Evolutionary conservation across 2,797 vertebrate species (phyloP), one percentile per base, ranked within the genome.

Genomic region (Threskiornis aethiopicus): DNA sequence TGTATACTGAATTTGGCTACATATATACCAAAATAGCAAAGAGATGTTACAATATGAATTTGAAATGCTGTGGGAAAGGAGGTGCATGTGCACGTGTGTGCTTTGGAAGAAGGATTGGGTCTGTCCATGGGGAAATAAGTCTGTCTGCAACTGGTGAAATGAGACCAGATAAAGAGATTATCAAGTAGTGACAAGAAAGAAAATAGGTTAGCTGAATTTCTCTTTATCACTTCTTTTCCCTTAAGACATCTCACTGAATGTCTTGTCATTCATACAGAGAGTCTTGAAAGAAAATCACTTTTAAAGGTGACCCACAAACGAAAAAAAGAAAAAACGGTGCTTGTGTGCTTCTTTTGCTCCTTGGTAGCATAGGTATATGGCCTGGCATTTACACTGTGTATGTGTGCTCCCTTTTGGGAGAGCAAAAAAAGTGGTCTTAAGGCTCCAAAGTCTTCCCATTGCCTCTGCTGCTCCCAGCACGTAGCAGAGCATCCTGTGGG

Each of bases 61-160:
- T 69, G 55, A 70, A 87, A 49, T 1, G 2, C 39, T 49, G 28
- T 18, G 21, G 51, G 62, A 55, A 66, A 64, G 71, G 59, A 71
- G 78, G 15, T 25, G 3, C 13, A 5, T 15, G 42, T 37, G 72
- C 31, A 64, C 0, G 0, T 31, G 54, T 47, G 72, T 6, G 2
- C 47, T 65, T 41, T 58, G 81, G 67, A 55, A 61, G 58, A 64
- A 65, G 71, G 37, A 77, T 24, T 69, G 52, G 35, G 13, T 79
- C 37, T 96, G 54, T 92, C 95, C 57, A 2, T 1, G 14, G 90
- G 96, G 94, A 96, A 90, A 76, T 67, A 90, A 77, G 19, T 95
- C 89, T 97, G 93, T 86, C 90, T 95, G 91, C 91, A 96, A 87
- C 57, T 92, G 89, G 89, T 94, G 95, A 88, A 95, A 84, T 54